These are phyloP conservation scores for Limnephilus auricula DNA, from an alignment of 2,888 invertebrate species.

Conservation along the genomic window DNA sequence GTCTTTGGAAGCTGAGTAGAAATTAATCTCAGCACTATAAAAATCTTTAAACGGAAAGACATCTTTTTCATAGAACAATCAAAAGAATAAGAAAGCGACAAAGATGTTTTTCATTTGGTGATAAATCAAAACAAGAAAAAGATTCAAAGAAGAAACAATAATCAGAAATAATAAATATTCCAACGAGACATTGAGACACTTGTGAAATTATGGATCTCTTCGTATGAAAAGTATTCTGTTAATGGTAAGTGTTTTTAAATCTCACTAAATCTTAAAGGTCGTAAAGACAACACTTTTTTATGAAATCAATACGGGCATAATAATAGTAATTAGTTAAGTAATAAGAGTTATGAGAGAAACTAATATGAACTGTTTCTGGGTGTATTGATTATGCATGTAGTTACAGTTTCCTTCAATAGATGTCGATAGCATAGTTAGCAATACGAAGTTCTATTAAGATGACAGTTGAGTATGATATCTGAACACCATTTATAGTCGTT, in stretches of 20 bases:
- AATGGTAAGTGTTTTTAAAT: neutral
- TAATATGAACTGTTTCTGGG: too few species aligned
- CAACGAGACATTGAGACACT: neutral
- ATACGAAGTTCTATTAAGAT: too few species aligned
- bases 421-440: too few species aligned
- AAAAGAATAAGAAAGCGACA: neutral
- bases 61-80: neutral
- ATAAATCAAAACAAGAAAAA: neutral
- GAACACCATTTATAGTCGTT: too few species aligned
- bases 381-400: too few species aligned
- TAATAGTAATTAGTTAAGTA: too few species aligned
- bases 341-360: too few species aligned
- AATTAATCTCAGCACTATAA: neutral
- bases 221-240: neutral
- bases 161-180: neutral
- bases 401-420: too few species aligned
- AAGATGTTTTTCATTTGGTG: neutral
- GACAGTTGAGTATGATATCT: too few species aligned
- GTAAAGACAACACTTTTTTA: neutral
- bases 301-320: too few species aligned
- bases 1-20: neutral
- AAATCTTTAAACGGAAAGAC: neutral
- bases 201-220: neutral
- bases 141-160: neutral
- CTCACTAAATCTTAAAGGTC: neutral